Evolutionary conservation across 2,888 invertebrate species (phyloP).

Genomic region (Troglohyphantes excavatus): DNA sequence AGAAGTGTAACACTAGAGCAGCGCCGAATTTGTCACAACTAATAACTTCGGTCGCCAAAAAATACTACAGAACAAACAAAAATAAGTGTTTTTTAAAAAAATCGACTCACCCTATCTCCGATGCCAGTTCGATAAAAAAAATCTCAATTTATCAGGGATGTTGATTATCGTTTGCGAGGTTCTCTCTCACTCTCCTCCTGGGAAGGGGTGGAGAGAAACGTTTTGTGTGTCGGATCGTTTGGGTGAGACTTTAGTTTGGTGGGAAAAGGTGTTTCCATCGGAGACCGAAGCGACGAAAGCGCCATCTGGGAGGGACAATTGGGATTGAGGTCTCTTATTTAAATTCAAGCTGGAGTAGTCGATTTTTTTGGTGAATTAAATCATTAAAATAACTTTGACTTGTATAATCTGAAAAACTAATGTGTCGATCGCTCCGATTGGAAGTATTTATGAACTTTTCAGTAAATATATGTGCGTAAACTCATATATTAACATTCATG

Average conservation of each 20-base stretch:
- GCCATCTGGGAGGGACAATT: slow-evolving; percentile 35
- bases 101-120: slow-evolving; percentile 34
- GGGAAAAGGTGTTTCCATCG: slow-evolving; percentile 29
- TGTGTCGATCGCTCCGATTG: no score
- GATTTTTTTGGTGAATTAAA: neutral
- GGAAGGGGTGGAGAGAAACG: slow-evolving; percentile 19
- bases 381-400: no score
- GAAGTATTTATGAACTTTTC: no score
- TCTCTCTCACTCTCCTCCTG: neutral
- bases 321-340: slow-evolving; percentile 8
- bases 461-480: no score
- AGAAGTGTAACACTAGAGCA: slow-evolving; percentile 55
- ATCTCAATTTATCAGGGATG: no score
- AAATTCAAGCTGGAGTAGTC: slow-evolving; percentile 26
- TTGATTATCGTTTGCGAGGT: neutral
- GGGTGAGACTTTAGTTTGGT: neutral
- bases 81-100: neutral
- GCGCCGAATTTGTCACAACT: slow-evolving; percentile 40
- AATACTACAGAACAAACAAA: neutral
- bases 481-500: no score
- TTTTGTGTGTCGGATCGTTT: slow-evolving; percentile 28
- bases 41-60: neutral
- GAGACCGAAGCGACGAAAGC: slow-evolving; percentile 37
- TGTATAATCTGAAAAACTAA: no score
- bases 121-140: slow-evolving; percentile 15